Conservation (phyloP, 2,113 vertebrate genomes). For the Petrocephalus zakoni region DNA sequence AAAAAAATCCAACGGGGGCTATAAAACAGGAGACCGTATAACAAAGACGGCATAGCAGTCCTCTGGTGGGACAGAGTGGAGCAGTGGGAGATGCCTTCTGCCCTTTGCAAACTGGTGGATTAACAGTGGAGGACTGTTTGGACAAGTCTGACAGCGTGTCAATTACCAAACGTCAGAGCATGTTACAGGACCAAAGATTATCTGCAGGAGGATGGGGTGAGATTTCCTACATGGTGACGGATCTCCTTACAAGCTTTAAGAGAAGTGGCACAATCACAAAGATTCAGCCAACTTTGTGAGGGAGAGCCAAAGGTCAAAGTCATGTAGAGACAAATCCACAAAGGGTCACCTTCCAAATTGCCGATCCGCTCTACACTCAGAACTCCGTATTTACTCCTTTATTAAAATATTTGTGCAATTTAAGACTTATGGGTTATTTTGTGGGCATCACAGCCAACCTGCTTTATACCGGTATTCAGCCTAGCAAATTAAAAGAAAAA, state of each 20-base stretch:
- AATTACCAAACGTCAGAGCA: neutral
- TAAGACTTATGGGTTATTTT: neutral
- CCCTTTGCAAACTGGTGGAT: neutral
- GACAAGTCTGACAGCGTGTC: neutral
- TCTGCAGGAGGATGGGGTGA: neutral
- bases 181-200: neutral
- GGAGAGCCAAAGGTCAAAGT: neutral
- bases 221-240: neutral
- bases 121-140: neutral
- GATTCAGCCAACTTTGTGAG: neutral
- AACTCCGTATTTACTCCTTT: neutral
- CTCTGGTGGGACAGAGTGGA: neutral
- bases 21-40: neutral
- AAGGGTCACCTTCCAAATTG: neutral
- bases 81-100: neutral
- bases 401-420: neutral
- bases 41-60: neutral
- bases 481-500: neutral
- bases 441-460: neutral
- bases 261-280: neutral
- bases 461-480: neutral
- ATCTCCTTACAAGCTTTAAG: neutral
- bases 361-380: neutral
- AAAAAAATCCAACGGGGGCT: neutral
- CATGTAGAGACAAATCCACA: neutral